Conservation (phyloP, 2,797 vertebrate genomes). For the Malacoraja senta region DNA sequence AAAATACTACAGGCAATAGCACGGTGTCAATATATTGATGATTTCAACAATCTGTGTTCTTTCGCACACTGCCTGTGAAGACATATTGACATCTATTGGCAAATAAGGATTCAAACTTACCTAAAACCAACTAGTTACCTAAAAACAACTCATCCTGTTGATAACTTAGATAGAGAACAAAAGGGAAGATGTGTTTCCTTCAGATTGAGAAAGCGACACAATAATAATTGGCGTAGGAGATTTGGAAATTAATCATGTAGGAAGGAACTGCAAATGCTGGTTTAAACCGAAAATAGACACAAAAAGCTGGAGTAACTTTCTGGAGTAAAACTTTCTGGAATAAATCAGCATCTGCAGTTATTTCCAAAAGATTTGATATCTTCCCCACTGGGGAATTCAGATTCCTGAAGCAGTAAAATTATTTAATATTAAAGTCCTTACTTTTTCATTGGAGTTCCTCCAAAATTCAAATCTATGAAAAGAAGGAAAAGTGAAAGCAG, state of each 20-base stretch:
- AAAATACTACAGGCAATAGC: too few species aligned
- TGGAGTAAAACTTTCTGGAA: too few species aligned
- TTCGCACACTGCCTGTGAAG: not conserved
- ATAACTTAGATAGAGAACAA: not conserved
- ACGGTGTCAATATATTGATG: not conserved
- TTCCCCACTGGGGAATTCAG: not conserved
- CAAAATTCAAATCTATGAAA: conserved; percentile 77
- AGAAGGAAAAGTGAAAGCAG: conserved; percentile 36
- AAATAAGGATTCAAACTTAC: not conserved
- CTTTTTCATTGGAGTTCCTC: conserved; percentile 75
- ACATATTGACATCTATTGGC: not conserved
- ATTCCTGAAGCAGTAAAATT: not conserved
- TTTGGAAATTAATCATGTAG: not conserved
- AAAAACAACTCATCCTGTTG: not conserved
- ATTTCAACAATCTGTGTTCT: not conserved
- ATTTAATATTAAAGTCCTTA: conserved; percentile 55
- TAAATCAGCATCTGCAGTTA: too few species aligned
- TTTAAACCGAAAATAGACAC: too few species aligned
- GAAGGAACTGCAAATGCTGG: too few species aligned
- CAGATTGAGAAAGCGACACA: not conserved
- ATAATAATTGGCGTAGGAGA: not conserved
- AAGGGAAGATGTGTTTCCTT: not conserved
- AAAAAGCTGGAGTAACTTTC: too few species aligned
- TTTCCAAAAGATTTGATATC: not conserved
- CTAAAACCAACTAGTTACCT: not conserved